Evolutionary conservation across 2,113 vertebrate genomes (phyloP).

Genomic region (Bagarius yarrelli): DNA sequence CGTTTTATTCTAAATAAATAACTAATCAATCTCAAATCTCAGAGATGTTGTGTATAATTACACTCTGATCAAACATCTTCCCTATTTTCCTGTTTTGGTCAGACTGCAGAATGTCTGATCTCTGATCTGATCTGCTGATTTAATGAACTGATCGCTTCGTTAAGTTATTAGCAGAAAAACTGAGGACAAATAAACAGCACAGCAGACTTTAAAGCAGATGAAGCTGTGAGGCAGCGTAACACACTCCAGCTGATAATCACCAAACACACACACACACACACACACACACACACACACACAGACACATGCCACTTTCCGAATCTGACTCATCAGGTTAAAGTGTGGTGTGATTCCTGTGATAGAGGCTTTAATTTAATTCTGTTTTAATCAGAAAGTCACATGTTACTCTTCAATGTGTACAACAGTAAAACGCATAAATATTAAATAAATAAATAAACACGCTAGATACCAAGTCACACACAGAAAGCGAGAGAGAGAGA

Average conservation of each 20-base stretch:
- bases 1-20: too few relatives aligned
- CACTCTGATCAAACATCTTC: too few relatives aligned
- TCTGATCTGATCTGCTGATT: background rate
- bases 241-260: conserved; percentile 16
- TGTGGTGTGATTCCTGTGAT: too few relatives aligned
- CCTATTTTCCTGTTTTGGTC: too few relatives aligned
- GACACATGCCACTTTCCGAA: background rate
- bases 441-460: too few relatives aligned
- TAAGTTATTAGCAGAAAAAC: conserved; percentile 6
- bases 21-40: too few relatives aligned
- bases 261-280: too few relatives aligned
- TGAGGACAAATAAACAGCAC: conserved; percentile 10
- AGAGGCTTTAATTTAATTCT: background rate
- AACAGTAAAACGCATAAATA: too few relatives aligned
- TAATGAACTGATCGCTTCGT: background rate
- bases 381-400: background rate
- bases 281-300: conserved; percentile 17
- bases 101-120: too few relatives aligned
- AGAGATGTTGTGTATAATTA: too few relatives aligned
- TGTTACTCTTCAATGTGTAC: background rate
- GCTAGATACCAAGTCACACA: too few relatives aligned
- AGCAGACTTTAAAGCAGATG: conserved; percentile 41
- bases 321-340: background rate
- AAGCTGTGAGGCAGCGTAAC: conserved; percentile 19
- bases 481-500: too few relatives aligned